Base-by-base conservation (phyloP, 2,888 invertebrate species). In the Panorpa germanica region DNA sequence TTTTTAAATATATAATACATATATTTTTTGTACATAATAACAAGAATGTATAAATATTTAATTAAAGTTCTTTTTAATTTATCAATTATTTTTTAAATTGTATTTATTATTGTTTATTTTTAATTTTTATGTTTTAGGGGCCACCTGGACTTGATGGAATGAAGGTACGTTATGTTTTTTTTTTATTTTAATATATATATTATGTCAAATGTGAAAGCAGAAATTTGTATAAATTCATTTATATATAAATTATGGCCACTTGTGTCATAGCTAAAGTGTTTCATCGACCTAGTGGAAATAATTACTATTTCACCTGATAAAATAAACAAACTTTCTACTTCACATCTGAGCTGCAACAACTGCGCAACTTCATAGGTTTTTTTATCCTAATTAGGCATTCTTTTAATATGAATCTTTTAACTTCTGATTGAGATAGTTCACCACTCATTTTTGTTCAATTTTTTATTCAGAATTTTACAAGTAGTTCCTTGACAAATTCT, bases 101-200 rank as follows among this genome's bases (percentile, higher is more conserved):
- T 11, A 15, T 28, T 31, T 20, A n/a, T 13, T 29, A 15, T 34
- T 17, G 34, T 16, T 17, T 22, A 32, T 27, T 28, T 23, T 27
- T 37, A 28, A 33, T 17, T 29, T 32, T 29, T 28, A 29, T 65
- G 57, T 64, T 64, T 55, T 60, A 88, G 88, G 88, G 88, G 53
- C 80, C 83, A 43, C 78, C 86, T 39, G 88, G 88, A 56, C 71
- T 88, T 57, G 88, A 88, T 63, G 88, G 88, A 55, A 86, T 88
- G 81, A 90, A 88, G 78, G 86, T 86, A 66, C 70, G 72, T 60
- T 48, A 43, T 43, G 57, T 35, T 31, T 28, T 34, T 35, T 21
- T 34, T 30, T 25, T 32, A 35, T 34, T 32, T 35, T 33, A 27
- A 19, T 15, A 25, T 30, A 28, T 29, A 12, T 21, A n/a, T 25